Percentiles rank a stretch among this genome's conserved stretches.
These are phyloP conservation scores for Notolepis coatsorum DNA, from an alignment of 2,797 vertebrate genomes.

Conservation along the genomic window DNA sequence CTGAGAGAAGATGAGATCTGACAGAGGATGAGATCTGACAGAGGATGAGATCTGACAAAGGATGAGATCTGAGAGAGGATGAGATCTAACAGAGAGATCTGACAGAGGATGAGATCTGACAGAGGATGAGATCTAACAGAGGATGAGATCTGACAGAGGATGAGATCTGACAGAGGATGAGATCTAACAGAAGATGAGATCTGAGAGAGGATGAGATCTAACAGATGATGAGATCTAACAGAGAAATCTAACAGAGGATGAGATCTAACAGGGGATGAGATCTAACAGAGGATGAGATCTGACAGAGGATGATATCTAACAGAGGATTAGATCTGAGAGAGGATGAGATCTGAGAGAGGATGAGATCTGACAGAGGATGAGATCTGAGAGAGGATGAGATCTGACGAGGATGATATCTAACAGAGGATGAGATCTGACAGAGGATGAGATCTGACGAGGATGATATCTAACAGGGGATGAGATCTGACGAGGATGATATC, in stretches of 20 bases:
- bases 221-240: conserved; percentile 49
- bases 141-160: conserved; percentile 44
- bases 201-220: too few relatives aligned
- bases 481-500: too few relatives aligned
- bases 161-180: conserved; percentile 54
- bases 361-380: conserved; percentile 48
- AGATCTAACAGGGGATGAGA: too few relatives aligned
- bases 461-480: conserved; percentile 55
- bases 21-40: conserved; percentile 49
- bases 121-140: conserved; percentile 64
- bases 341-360: conserved; percentile 58
- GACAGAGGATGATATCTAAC: conserved; percentile 68
- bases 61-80: conserved; percentile 46
- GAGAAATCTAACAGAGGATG: conserved; percentile 56
- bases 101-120: conserved; percentile 51
- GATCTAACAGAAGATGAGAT: too few relatives aligned
- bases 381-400: conserved; percentile 50
- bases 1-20: too few relatives aligned
- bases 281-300: conserved; percentile 50
- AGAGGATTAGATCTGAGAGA: conserved; percentile 45
- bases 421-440: too few relatives aligned
- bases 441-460: conserved; percentile 42
- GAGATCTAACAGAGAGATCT: too few relatives aligned
- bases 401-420: too few relatives aligned
- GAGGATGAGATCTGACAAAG: conserved; percentile 61